A percentile compares a stretch with the other conserved stretches of the same genome.
Evolutionary conservation across 2,888 invertebrate species (phyloP).

Genomic region (Meganola albula): DNA sequence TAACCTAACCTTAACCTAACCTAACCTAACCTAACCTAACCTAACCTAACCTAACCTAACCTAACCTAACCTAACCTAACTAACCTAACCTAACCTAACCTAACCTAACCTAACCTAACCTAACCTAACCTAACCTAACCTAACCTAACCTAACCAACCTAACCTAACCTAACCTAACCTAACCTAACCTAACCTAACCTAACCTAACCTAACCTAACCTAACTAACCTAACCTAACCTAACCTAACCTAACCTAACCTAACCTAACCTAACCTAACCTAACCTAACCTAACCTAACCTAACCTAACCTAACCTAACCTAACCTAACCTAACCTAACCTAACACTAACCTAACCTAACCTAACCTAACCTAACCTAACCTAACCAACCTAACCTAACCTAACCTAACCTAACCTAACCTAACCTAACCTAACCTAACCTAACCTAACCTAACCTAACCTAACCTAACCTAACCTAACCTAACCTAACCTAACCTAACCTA

Average conservation of each 20-base stretch:
- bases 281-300: constrained; percentile 17
- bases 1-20: constrained; percentile 14
- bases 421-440: constrained; percentile 16
- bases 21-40: constrained; percentile 16
- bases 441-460: constrained; percentile 8
- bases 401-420: constrained; percentile 19
- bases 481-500: constrained; percentile 11
- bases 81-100: constrained; percentile 20
- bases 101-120: constrained; percentile 16
- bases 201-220: constrained; percentile 17
- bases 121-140: constrained; percentile 20
- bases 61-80: constrained; percentile 19
- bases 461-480: constrained; percentile 9
- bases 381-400: constrained; percentile 15
- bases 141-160: constrained; percentile 10
- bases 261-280: constrained; percentile 21
- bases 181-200: constrained; percentile 15
- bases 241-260: constrained; percentile 18
- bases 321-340: constrained; percentile 19
- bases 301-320: constrained; percentile 9
- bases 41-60: constrained; percentile 19
- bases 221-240: constrained; percentile 18
- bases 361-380: constrained; percentile 18
- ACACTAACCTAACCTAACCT: constrained; percentile 23
- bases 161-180: constrained; percentile 10